These are phyloP conservation scores for Phytoseiulus persimilis DNA, from an alignment of 2,888 invertebrate species.

Conservation along the genomic window DNA sequence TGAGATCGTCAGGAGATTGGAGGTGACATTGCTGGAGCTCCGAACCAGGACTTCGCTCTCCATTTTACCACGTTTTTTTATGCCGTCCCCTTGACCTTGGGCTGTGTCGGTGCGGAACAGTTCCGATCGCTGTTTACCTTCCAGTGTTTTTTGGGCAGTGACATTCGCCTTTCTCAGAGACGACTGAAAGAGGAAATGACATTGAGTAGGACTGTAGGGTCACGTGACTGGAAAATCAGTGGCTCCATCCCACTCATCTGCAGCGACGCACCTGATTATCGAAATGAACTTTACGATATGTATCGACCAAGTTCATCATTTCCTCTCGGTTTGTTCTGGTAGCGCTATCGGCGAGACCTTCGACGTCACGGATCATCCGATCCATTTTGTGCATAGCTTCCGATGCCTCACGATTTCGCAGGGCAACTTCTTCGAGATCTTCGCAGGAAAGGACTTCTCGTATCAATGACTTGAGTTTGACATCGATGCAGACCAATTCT, in stretches of 20 bases:
- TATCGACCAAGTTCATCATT: constrained; percentile 10
- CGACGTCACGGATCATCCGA: background rate
- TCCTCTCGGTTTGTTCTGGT: background rate
- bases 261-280: constrained; percentile 19
- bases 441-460: background rate
- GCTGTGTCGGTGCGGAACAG: background rate
- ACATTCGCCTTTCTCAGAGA: constrained; percentile 21
- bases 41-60: constrained; percentile 55
- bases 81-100: background rate
- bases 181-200: background rate
- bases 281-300: background rate
- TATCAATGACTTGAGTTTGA: background rate
- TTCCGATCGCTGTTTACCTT: background rate
- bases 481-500: constrained; percentile 25
- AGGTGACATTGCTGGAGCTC: constrained; percentile 69
- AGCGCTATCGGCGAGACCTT: background rate
- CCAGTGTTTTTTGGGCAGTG: background rate
- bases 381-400: constrained; percentile 9
- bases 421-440: background rate
- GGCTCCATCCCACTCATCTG: background rate
- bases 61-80: constrained; percentile 47
- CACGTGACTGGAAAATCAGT: background rate
- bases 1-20: constrained; percentile 73
- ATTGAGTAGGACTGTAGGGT: background rate
- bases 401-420: constrained; percentile 10